These are phyloP conservation scores for Andrena bucephala DNA, from an alignment of 2,888 invertebrate genomes.

Conservation along the genomic window DNA sequence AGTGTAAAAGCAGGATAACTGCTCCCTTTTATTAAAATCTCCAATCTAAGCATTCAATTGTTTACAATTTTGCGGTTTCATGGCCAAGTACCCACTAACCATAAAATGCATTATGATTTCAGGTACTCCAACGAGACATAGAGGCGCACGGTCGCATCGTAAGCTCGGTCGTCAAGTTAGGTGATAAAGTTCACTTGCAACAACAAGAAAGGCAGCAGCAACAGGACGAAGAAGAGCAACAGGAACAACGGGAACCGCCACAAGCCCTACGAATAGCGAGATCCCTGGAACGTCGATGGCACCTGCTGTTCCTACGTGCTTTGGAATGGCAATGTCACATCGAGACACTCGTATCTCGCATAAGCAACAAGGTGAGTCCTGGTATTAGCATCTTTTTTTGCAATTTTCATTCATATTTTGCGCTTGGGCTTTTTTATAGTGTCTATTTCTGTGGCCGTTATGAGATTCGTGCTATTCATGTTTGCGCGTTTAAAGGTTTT, in stretches of 20 bases:
- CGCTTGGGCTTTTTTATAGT: background rate
- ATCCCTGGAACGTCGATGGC: slow-evolving; percentile 95
- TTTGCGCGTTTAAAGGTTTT: background rate
- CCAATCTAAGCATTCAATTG: too few species aligned
- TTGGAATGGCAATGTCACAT: slow-evolving; percentile 97
- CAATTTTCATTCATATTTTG: background rate
- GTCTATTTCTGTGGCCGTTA: background rate
- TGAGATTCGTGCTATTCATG: background rate
- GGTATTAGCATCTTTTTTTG: background rate
- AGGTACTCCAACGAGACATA: slow-evolving; percentile 97
- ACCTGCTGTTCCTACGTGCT: slow-evolving; percentile 94
- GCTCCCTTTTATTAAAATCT: too few species aligned
- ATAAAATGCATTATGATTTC: slow-evolving; percentile 78
- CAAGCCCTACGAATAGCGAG: slow-evolving; percentile 87
- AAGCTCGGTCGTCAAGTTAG: slow-evolving; percentile 91
- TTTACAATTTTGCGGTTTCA: too few species aligned
- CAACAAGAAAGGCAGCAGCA: slow-evolving; percentile 71
- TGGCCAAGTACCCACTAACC: background rate
- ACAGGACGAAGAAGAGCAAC: slow-evolving; percentile 73
- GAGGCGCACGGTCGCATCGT: slow-evolving; percentile 96
- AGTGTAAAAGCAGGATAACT: too few species aligned
- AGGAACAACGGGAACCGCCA: slow-evolving; percentile 66
- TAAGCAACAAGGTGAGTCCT: slow-evolving; percentile 87
- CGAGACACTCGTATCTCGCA: slow-evolving; percentile 91
- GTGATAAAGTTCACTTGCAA: slow-evolving; percentile 87